Evolutionary conservation across 64 coral and sea anemone species (phyloP).

Genomic region (Montipora capricornis): DNA sequence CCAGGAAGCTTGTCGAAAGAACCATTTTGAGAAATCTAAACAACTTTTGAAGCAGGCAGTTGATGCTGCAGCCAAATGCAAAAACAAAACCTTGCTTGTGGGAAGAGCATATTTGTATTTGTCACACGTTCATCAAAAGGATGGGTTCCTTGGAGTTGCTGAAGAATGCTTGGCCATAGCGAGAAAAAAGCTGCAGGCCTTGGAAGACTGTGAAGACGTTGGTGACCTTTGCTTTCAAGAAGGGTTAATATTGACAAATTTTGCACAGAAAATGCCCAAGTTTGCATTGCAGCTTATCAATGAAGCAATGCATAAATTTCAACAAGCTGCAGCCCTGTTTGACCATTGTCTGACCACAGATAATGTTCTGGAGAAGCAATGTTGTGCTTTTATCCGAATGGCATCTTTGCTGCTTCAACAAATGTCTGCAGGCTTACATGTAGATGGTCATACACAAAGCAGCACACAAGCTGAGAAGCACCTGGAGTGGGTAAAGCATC

Average conservation of each 20-base stretch:
- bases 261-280: constrained; percentile 84
- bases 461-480: constrained; percentile 37
- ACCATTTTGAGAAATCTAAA: constrained; percentile 78
- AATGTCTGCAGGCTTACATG: not conserved
- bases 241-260: constrained; percentile 76
- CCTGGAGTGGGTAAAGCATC: constrained; percentile 22
- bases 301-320: constrained; percentile 84
- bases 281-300: constrained; percentile 78
- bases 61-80: constrained; percentile 72
- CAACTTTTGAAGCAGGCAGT: constrained; percentile 89
- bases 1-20: constrained; percentile 66
- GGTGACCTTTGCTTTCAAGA: constrained; percentile 91
- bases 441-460: not conserved
- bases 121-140: constrained; percentile 86
- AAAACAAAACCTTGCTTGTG: constrained; percentile 85
- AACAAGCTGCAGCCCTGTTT: constrained; percentile 69
- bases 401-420: constrained; percentile 68
- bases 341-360: constrained; percentile 44
- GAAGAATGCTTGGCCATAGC: constrained; percentile 93
- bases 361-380: constrained; percentile 64
- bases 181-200: constrained; percentile 76
- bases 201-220: constrained; percentile 84
- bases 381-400: constrained; percentile 67
- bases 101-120: constrained; percentile 87
- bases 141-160: constrained; percentile 86